A percentile compares a stretch with the other conserved stretches of the same genome.
These are phyloP conservation scores for Eretmocerus hayati DNA, from an alignment of 2,888 invertebrate genomes.

Conservation along the genomic window DNA sequence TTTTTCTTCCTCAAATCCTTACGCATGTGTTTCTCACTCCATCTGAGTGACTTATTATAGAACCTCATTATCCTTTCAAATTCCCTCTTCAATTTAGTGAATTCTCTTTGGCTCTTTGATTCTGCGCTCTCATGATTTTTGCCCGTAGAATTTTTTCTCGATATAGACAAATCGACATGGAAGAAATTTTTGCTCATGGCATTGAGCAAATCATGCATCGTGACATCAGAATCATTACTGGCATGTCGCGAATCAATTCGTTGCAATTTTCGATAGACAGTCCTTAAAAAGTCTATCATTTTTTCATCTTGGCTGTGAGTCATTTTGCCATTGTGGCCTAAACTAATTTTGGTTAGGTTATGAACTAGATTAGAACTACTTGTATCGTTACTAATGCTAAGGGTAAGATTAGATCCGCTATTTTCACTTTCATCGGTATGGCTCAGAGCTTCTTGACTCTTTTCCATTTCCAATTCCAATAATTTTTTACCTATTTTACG, in stretches of 20 bases:
- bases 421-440: constrained; percentile 19
- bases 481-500: constrained; percentile 40
- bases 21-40: constrained; percentile 41
- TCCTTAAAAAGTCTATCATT: constrained; percentile 42
- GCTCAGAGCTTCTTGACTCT: constrained; percentile 31
- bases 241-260: constrained; percentile 39
- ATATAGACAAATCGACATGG: constrained; percentile 40
- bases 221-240: constrained; percentile 37
- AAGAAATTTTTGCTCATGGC: constrained; percentile 44
- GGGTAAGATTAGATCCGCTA: constrained; percentile 2
- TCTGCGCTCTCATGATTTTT: constrained; percentile 34
- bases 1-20: constrained; percentile 36
- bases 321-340: constrained; percentile 21
- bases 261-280: constrained; percentile 41
- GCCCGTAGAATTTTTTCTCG: constrained; percentile 30
- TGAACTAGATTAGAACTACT: constrained; percentile 19
- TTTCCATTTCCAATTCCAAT: constrained; percentile 38
- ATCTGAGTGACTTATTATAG: constrained; percentile 42
- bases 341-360: constrained; percentile 14
- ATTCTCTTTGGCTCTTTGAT: constrained; percentile 39
- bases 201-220: constrained; percentile 44
- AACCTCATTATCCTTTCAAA: constrained; percentile 43
- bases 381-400: constrained; percentile 2
- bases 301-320: constrained; percentile 38
- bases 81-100: constrained; percentile 40